Evolutionary conservation across 2,888 invertebrate species (phyloP).

Genomic region (Campoplex nolae): DNA sequence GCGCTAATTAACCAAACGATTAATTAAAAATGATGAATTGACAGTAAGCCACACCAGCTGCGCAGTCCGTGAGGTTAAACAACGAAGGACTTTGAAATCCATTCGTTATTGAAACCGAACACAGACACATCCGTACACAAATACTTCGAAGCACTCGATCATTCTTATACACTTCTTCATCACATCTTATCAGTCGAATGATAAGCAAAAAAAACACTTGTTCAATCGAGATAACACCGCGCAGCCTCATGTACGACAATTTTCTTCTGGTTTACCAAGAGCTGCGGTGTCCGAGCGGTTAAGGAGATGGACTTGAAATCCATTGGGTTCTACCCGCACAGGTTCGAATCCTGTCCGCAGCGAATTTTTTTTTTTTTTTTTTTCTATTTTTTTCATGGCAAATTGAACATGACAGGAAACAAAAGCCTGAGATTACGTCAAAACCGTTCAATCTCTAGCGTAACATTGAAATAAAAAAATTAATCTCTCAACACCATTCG

Average conservation of each 20-base stretch:
- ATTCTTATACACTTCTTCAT: neutral
- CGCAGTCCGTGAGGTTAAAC: neutral
- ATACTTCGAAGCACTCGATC: conserved; percentile 1
- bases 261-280: conserved; percentile 56
- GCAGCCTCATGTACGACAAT: conserved; percentile 18
- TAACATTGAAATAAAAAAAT: neutral
- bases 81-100: conserved; percentile 15
- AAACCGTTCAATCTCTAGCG: neutral
- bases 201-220: conserved; percentile 40
- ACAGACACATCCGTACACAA: neutral
- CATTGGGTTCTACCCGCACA: conserved; percentile 84
- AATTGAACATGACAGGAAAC: too few relatives aligned
- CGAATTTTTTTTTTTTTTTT: conserved; percentile 72
- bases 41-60: conserved; percentile 43
- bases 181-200: neutral
- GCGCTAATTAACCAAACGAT: conserved; percentile 61
- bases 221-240: conserved; percentile 32
- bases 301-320: conserved; percentile 85
- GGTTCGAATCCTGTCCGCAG: conserved; percentile 81
- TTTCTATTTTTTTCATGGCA: conserved; percentile 18
- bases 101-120: neutral
- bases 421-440: neutral
- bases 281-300: conserved; percentile 85
- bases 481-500: neutral
- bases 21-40: conserved; percentile 64